Conservation (phyloP, 2,888 invertebrate species). For the Alloscopus bannaensis region DNA sequence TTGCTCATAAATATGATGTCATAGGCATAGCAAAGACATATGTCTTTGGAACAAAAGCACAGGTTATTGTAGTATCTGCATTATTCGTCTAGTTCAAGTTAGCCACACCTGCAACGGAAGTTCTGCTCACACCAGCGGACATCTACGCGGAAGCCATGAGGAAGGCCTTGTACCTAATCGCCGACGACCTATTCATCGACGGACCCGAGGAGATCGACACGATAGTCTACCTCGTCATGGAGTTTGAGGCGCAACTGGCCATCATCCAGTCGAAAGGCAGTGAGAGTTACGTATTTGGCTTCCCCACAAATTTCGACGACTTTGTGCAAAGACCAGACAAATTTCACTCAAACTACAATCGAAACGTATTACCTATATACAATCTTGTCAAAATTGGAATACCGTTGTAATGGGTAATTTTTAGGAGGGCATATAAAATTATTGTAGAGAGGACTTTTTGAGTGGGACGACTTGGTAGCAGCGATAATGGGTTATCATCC, state of each 20-base stretch:
- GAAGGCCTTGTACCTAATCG: conserved; percentile 27
- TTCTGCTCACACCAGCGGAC: neutral
- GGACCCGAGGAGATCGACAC: conserved; percentile 61
- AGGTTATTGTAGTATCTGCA: neutral
- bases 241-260: conserved; percentile 59
- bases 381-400: neutral
- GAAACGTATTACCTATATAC: too few relatives aligned
- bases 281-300: conserved; percentile 45
- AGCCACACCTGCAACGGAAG: conserved; percentile 20
- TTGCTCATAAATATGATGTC: too few relatives aligned
- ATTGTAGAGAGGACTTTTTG: conserved; percentile 22
- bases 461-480: conserved; percentile 27
- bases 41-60: neutral
- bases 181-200: conserved; percentile 34
- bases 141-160: conserved; percentile 46
- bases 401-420: too few relatives aligned
- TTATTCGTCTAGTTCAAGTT: conserved; percentile 18
- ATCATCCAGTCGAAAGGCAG: conserved; percentile 37
- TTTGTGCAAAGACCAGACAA: conserved; percentile 30
- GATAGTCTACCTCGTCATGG: conserved; percentile 61
- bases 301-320: conserved; percentile 40
- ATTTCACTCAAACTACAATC: conserved; percentile 43
- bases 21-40: too few relatives aligned
- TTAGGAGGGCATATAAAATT: too few relatives aligned
- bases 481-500: conserved; percentile 18